Conservation (phyloP, 92 coral and sea anemone species). For the Epizoanthus stellaris region DNA sequence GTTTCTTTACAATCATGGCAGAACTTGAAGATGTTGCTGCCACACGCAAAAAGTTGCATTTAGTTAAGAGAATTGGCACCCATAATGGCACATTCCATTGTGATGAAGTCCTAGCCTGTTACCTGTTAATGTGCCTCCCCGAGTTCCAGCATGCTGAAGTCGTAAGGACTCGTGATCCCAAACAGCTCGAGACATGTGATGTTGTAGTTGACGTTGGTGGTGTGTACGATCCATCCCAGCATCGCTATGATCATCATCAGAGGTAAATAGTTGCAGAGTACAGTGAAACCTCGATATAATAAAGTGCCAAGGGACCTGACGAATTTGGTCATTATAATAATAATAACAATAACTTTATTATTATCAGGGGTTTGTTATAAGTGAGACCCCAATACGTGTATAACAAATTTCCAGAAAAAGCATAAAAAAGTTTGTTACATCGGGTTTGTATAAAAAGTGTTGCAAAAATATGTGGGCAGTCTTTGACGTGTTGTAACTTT, state of each 20-base stretch:
- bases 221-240: constrained; percentile 75
- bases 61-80: constrained; percentile 80
- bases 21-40: constrained; percentile 42
- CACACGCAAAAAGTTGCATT: constrained; percentile 51
- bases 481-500: too few species aligned
- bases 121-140: constrained; percentile 81
- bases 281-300: background rate
- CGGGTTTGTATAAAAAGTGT: too few species aligned
- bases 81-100: constrained; percentile 98
- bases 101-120: constrained; percentile 95
- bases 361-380: too few species aligned
- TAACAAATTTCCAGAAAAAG: too few species aligned
- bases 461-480: too few species aligned
- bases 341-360: too few species aligned
- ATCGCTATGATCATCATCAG: constrained; percentile 97
- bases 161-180: constrained; percentile 84
- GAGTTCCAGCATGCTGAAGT: constrained; percentile 88
- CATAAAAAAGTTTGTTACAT: too few species aligned
- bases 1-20: constrained; percentile 14
- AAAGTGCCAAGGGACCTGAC: too few species aligned
- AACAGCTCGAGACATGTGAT: constrained; percentile 78
- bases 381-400: too few species aligned
- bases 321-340: too few species aligned
- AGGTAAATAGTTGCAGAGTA: constrained; percentile 52
- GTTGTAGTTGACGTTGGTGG: constrained; percentile 98